Evolutionary conservation across 2,888 invertebrate genomes (phyloP).

Genomic region (Drosophila picticornis): DNA sequence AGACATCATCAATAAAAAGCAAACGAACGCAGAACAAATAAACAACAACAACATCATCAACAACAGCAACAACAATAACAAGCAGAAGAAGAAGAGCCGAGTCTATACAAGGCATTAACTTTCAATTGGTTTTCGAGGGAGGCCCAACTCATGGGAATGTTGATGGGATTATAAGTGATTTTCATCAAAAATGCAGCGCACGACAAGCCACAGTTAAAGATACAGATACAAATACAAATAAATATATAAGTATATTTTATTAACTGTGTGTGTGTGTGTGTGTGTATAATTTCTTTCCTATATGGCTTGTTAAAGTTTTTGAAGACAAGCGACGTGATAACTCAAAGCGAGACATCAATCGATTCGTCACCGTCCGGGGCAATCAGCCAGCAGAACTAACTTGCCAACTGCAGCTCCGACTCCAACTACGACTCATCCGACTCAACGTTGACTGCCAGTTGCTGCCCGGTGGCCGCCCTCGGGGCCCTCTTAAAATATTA

Average conservation of each 20-base stretch:
- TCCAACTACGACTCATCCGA: constrained; percentile 18
- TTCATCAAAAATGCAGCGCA: constrained; percentile 81
- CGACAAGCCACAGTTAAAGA: constrained; percentile 60
- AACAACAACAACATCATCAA: constrained; percentile 43
- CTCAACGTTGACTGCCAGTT: constrained; percentile 19
- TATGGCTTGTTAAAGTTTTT: constrained; percentile 76
- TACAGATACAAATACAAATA: constrained; percentile 36
- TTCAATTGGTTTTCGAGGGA: constrained; percentile 62
- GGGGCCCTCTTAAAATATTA: constrained; percentile 78
- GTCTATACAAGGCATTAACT: constrained; percentile 58
- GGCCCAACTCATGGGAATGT: constrained; percentile 70
- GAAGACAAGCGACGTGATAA: constrained; percentile 77
- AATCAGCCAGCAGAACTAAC: constrained; percentile 79
- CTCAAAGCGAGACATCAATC: constrained; percentile 80
- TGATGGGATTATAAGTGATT: constrained; percentile 79
- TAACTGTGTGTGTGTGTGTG: constrained; percentile 16
- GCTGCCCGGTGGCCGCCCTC: constrained; percentile 69
- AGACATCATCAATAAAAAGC: constrained; percentile 79
- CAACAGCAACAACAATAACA: constrained; percentile 5
- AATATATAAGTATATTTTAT: constrained; percentile 5
- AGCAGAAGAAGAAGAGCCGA: constrained; percentile 1
- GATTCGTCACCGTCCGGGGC: constrained; percentile 76
- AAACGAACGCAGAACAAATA: constrained; percentile 61
- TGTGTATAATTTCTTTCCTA: constrained; percentile 48
- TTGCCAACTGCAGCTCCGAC: constrained; percentile 18